These are phyloP conservation scores for Choloepus hoffmanni DNA, from an alignment of 2,113 vertebrate genomes.

Conservation along the genomic window DNA sequence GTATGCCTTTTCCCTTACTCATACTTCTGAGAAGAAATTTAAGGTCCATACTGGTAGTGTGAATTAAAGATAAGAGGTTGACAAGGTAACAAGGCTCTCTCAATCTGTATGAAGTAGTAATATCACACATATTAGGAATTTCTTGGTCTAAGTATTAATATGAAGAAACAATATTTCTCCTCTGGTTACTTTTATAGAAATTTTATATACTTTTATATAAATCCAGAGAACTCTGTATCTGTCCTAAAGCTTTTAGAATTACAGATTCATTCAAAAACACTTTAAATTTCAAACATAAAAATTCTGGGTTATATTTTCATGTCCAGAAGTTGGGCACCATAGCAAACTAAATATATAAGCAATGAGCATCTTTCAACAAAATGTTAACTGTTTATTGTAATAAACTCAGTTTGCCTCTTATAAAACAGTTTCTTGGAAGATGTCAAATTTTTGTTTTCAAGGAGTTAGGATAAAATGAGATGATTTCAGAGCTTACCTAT, in stretches of 20 bases:
- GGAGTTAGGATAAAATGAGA: background rate
- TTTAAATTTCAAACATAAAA: background rate
- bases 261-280: background rate
- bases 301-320: background rate
- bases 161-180: slow-evolving; percentile 10
- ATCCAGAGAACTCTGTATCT: background rate
- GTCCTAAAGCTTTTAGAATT: background rate
- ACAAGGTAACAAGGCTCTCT: slow-evolving; percentile 60
- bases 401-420: background rate
- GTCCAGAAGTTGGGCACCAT: background rate
- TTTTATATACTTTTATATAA: background rate
- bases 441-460: background rate
- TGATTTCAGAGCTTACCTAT: background rate
- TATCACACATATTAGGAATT: slow-evolving; percentile 59
- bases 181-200: background rate
- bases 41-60: slow-evolving; percentile 56
- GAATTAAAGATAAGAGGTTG: slow-evolving; percentile 71
- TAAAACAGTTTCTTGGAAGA: background rate
- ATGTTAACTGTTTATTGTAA: background rate
- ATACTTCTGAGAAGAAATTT: slow-evolving; percentile 71
- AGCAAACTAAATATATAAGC: background rate
- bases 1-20: slow-evolving; percentile 46
- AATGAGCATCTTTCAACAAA: background rate
- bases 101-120: slow-evolving; percentile 52
- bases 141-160: slow-evolving; percentile 32